Evolutionary conservation across 2,888 invertebrate species (phyloP).

Genomic region (Anaspis maculata): DNA sequence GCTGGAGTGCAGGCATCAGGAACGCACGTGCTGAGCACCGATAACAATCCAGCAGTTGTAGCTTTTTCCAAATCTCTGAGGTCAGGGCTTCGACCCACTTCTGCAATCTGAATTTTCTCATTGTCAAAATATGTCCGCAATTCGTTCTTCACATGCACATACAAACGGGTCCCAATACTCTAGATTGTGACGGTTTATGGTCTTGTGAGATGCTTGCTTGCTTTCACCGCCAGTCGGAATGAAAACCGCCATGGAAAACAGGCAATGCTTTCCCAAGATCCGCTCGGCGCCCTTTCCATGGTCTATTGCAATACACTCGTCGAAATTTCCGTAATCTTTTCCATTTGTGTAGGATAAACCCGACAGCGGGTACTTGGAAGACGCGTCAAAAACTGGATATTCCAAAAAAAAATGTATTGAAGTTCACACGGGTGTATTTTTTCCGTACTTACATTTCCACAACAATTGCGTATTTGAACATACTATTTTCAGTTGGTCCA

Average conservation of each 20-base stretch:
- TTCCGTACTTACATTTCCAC: slow-evolving; percentile 5
- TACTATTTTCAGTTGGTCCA: slow-evolving; percentile 3
- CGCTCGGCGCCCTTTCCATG: slow-evolving; percentile 2
- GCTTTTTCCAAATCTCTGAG: too few species aligned
- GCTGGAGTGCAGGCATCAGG: slow-evolving; percentile 10
- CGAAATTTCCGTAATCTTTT: slow-evolving; percentile 11
- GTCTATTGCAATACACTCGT: slow-evolving; percentile 8
- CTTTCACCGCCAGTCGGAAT: neutral
- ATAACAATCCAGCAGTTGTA: too few species aligned
- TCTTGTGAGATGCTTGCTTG: too few species aligned
- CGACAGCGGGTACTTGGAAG: slow-evolving; percentile 8
- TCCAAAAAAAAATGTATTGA: too few species aligned
- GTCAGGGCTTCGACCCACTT: too few species aligned
- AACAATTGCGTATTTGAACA: slow-evolving; percentile 4
- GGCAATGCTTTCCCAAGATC: slow-evolving; percentile 10
- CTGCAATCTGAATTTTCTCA: neutral
- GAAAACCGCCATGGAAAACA: slow-evolving; percentile 3
- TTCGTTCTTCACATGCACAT: neutral
- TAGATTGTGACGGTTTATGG: too few species aligned
- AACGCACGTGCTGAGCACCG: slow-evolving; percentile 4
- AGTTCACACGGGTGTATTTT: neutral
- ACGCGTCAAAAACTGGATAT: slow-evolving; percentile 11
- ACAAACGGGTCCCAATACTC: too few species aligned
- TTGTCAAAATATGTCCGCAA: neutral
- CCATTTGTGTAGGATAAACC: slow-evolving; percentile 8